A percentile compares a stretch with the other conserved stretches of the same genome.
phyloP scores from a whole-genome alignment of 2,888 invertebrate species.

The Ennomos quercinarius region DNA sequence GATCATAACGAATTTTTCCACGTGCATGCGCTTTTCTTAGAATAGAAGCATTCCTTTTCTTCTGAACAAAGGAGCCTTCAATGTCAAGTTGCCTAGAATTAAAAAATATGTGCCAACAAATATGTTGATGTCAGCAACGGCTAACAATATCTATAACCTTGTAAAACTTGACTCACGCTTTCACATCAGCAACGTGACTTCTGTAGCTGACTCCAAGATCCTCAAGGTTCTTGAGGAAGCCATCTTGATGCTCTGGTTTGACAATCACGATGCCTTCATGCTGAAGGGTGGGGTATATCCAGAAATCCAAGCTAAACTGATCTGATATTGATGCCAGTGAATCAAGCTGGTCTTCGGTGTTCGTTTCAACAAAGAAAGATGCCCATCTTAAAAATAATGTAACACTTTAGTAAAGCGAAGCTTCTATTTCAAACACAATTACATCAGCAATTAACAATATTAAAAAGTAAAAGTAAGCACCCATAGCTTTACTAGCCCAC shows the following conservation, averaged over 20 bases:
- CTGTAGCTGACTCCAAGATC: conserved; percentile 62
- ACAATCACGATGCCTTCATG: conserved; percentile 74
- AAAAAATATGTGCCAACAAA: background rate
- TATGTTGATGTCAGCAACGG: too few relatives aligned
- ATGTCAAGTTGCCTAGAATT: conserved; percentile 60
- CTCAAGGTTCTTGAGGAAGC: conserved; percentile 59
- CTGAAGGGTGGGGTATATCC: conserved; percentile 46
- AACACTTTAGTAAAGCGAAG: too few relatives aligned
- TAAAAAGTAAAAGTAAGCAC: too few relatives aligned
- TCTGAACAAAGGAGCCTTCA: conserved; percentile 60
- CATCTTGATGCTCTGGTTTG: conserved; percentile 58
- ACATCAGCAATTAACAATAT: too few relatives aligned
- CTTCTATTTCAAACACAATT: too few relatives aligned
- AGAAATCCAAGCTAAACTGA: too few relatives aligned
- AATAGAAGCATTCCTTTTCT: conserved; percentile 42
- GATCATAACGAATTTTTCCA: conserved; percentile 67
- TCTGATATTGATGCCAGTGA: background rate
- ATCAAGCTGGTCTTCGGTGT: too few relatives aligned
- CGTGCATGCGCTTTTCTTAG: conserved; percentile 45
- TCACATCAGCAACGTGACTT: conserved; percentile 75
- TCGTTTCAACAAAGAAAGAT: too few relatives aligned
- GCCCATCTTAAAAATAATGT: too few relatives aligned
- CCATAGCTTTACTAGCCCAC: too few relatives aligned
- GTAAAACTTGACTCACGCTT: conserved; percentile 58
- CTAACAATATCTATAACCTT: too few relatives aligned